These are phyloP conservation scores for Gonocerus acuteangulatus DNA, from an alignment of 2,888 invertebrate genomes.

Conservation along the genomic window DNA sequence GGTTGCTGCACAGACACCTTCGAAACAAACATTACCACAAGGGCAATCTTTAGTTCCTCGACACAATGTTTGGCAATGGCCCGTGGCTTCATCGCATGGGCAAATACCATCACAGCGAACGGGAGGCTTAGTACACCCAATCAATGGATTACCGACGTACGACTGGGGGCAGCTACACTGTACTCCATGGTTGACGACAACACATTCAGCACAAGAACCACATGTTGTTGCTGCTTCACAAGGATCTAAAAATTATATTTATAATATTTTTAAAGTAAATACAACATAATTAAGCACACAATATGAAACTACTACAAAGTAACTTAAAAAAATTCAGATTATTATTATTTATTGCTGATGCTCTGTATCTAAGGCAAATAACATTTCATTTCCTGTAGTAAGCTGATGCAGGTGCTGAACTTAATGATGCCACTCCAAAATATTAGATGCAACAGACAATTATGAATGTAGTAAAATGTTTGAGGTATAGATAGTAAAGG, in stretches of 20 bases:
- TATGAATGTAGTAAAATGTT: too few species aligned
- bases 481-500: too few species aligned
- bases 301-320: too few species aligned
- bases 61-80: slow-evolving; percentile 69
- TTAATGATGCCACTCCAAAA: too few species aligned
- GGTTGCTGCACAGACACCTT: slow-evolving; percentile 37
- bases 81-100: slow-evolving; percentile 65
- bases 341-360: too few species aligned
- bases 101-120: slow-evolving; percentile 67
- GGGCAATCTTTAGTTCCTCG: slow-evolving; percentile 59
- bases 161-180: slow-evolving; percentile 78
- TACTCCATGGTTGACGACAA: slow-evolving; percentile 72
- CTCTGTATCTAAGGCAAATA: too few species aligned
- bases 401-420: too few species aligned
- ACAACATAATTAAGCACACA: too few species aligned
- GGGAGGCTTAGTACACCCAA: slow-evolving; percentile 65
- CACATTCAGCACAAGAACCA: slow-evolving; percentile 75
- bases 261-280: too few species aligned
- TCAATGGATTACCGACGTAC: slow-evolving; percentile 72
- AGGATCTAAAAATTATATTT: slow-evolving; percentile 59
- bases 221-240: slow-evolving; percentile 66
- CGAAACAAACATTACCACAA: slow-evolving; percentile 71
- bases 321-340: too few species aligned
- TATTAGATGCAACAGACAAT: too few species aligned
- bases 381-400: too few species aligned